These are phyloP conservation scores for Crossaster papposus DNA, from an alignment of 53 echinoderm and acorn worm genomes.

Conservation along the genomic window DNA sequence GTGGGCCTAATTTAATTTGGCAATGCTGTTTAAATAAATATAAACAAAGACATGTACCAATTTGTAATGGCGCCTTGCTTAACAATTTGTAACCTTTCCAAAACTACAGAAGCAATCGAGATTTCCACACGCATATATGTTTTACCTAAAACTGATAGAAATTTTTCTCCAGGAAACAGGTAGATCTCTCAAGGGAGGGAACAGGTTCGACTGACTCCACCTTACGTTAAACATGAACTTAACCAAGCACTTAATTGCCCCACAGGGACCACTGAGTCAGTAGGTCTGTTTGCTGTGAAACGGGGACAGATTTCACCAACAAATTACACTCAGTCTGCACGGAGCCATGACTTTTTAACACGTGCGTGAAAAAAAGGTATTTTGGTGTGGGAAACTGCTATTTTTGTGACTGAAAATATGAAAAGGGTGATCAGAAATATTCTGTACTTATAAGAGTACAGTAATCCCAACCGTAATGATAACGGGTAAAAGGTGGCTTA, in stretches of 20 bases:
- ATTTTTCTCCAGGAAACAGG: no score
- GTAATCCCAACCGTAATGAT: neutral
- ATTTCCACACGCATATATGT: neutral
- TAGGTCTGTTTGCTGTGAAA: neutral
- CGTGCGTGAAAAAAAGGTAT: neutral
- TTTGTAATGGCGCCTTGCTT: no score
- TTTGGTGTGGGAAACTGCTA: neutral
- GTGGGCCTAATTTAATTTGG: no score
- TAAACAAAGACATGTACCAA: no score
- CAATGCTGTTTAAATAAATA: no score
- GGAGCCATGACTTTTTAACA: constrained; percentile 9
- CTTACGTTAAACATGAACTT: neutral
- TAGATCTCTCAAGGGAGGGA: neutral
- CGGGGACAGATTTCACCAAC: constrained; percentile 2
- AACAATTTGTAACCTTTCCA: no score
- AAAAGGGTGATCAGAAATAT: neutral
- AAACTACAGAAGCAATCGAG: neutral
- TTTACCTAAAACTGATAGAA: neutral
- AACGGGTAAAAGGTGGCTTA: neutral
- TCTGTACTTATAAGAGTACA: neutral
- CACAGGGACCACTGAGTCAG: constrained; percentile 1
- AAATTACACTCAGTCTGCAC: neutral
- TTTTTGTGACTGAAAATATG: neutral
- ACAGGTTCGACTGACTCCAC: neutral
- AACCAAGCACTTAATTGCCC: neutral